Percentiles rank a stretch among this genome's conserved stretches.
These are phyloP conservation scores for Mechanitis messenoides DNA, from an alignment of 2,888 invertebrate genomes.

Conservation along the genomic window DNA sequence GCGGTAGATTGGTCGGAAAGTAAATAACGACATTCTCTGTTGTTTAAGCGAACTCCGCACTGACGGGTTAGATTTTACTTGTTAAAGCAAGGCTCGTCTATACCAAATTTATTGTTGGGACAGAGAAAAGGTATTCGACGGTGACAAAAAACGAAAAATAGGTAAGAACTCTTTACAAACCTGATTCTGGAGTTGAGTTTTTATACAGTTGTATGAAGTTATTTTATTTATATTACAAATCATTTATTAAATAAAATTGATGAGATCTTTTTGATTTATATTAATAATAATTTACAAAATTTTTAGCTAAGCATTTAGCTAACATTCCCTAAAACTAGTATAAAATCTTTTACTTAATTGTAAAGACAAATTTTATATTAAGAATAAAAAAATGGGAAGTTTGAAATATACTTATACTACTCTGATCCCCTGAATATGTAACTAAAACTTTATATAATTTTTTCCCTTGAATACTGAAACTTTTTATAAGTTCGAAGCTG, in stretches of 20 bases:
- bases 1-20: conserved; percentile 57
- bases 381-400: background rate
- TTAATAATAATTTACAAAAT: no score
- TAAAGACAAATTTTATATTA: no score
- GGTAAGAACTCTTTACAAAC: conserved; percentile 14
- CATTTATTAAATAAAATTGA: background rate
- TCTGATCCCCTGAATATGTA: background rate
- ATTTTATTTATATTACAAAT: conserved; percentile 4
- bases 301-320: no score
- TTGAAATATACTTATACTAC: background rate
- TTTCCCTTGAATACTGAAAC: conserved; percentile 12
- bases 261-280: background rate
- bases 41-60: conserved; percentile 49
- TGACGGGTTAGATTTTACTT: conserved; percentile 30
- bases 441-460: background rate
- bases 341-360: no score
- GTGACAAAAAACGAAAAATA: conserved; percentile 15
- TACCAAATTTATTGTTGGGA: conserved; percentile 23
- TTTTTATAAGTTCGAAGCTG: conserved; percentile 17
- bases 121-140: conserved; percentile 19
- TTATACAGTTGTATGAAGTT: conserved; percentile 14
- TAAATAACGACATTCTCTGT: conserved; percentile 63
- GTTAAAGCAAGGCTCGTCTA: conserved; percentile 28
- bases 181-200: conserved; percentile 12
- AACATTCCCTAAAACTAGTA: no score